These are phyloP conservation scores for Netta rufina DNA, from an alignment of 2,797 vertebrate genomes.

Conservation along the genomic window DNA sequence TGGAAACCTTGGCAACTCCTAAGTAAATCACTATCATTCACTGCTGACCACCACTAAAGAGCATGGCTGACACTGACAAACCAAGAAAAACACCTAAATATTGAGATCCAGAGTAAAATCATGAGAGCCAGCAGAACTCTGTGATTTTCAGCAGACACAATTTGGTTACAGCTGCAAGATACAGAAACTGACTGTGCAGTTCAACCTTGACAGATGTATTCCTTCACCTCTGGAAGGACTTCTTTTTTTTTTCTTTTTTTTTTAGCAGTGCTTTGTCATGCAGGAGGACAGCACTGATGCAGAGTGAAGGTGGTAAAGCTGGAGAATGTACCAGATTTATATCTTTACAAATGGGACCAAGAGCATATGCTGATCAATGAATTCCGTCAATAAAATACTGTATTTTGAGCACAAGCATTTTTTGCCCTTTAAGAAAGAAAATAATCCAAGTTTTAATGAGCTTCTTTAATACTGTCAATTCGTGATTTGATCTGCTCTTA, in stretches of 20 bases:
- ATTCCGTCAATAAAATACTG: not conserved
- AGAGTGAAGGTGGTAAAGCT: not conserved
- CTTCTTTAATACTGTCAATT: not conserved
- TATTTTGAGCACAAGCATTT: not conserved
- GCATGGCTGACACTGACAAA: not conserved
- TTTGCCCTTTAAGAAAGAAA: not conserved
- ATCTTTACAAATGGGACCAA: not conserved
- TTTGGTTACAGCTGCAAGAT: not conserved
- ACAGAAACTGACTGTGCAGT: not conserved
- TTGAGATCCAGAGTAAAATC: not conserved
- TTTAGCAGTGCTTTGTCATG: not conserved
- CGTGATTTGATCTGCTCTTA: not conserved
- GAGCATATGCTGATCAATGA: not conserved
- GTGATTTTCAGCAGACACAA: not conserved
- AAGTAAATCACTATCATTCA: not conserved
- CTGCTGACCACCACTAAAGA: not conserved
- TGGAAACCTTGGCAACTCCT: not conserved
- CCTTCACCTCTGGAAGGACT: not conserved
- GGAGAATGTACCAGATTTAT: not conserved
- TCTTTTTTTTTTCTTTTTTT: not conserved
- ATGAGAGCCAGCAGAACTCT: not conserved
- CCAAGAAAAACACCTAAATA: not conserved
- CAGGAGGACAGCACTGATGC: not conserved
- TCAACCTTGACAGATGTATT: not conserved
- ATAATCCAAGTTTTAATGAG: not conserved